Evolutionary conservation across 1,140 invertebrate species (phyloP).

Genomic region (Drosophila tsacasi): DNA sequence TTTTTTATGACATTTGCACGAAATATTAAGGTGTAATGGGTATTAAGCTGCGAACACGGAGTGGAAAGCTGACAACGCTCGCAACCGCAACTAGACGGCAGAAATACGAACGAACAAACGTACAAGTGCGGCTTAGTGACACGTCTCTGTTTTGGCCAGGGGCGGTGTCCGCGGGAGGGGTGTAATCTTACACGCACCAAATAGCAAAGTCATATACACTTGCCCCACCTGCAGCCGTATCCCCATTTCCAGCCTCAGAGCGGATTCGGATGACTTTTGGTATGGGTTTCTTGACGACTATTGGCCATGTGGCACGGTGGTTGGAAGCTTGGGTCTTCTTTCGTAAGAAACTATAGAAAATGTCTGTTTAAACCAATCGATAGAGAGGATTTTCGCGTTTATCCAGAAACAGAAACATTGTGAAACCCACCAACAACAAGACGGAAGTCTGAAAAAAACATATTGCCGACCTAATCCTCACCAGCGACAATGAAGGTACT

Average conservation of each 20-base stretch:
- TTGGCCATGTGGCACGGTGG: constrained; percentile 4
- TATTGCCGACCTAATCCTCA: no score
- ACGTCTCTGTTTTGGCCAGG: constrained; percentile 46
- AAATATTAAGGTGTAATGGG: constrained; percentile 82
- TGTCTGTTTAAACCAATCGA: not conserved
- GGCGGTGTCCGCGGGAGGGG: constrained; percentile 20
- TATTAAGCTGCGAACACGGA: constrained; percentile 65
- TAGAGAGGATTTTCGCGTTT: constrained; percentile 6
- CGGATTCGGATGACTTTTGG: constrained; percentile 14
- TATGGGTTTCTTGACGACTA: constrained; percentile 10
- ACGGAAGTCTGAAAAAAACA: not conserved
- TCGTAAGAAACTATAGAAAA: constrained; percentile 13
- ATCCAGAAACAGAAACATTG: not conserved
- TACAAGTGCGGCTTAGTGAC: constrained; percentile 79
- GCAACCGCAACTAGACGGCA: constrained; percentile 54
- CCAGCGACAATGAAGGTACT: not conserved
- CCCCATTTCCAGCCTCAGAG: constrained; percentile 22
- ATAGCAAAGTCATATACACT: constrained; percentile 62
- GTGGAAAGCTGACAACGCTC: constrained; percentile 64
- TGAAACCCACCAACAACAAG: not conserved
- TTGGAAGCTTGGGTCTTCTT: constrained; percentile 6
- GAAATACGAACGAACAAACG: constrained; percentile 47
- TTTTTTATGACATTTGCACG: constrained; percentile 79
- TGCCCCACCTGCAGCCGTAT: constrained; percentile 11
- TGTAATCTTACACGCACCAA: constrained; percentile 74